Conservation (phyloP, 2,888 invertebrate species). For the Ochropleura plecta region DNA sequence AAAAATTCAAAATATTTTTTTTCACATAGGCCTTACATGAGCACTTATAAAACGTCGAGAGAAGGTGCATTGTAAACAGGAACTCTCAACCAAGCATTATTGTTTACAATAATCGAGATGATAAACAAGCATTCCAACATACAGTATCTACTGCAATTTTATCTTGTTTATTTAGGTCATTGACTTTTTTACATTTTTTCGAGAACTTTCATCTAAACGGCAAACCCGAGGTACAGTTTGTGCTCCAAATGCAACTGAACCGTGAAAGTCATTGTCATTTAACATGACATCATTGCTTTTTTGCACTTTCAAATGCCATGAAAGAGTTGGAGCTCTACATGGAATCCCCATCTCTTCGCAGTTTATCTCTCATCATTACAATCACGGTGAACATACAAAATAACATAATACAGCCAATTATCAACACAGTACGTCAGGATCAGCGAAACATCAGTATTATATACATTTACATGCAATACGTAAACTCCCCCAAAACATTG, state of each 20-base stretch:
- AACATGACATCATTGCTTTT: slow-evolving; percentile 88
- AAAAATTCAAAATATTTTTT: too few species aligned
- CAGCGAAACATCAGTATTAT: slow-evolving; percentile 68
- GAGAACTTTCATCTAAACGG: slow-evolving; percentile 86
- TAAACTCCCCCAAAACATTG: slow-evolving; percentile 72
- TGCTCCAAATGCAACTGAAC: slow-evolving; percentile 89
- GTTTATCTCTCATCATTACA: slow-evolving; percentile 37
- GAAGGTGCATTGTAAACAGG: slow-evolving; percentile 38
- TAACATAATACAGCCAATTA: slow-evolving; percentile 64
- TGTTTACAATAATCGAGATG: slow-evolving; percentile 67
- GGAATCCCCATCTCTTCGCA: slow-evolving; percentile 30
- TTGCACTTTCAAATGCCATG: slow-evolving; percentile 84
- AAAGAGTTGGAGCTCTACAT: slow-evolving; percentile 53
- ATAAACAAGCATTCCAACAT: slow-evolving; percentile 67
- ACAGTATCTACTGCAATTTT: slow-evolving; percentile 44
- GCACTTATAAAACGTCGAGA: too few species aligned
- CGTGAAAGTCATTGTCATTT: slow-evolving; percentile 90
- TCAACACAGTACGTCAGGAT: slow-evolving; percentile 70
- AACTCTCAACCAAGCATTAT: slow-evolving; percentile 43
- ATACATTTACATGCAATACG: slow-evolving; percentile 67
- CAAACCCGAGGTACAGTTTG: slow-evolving; percentile 85
- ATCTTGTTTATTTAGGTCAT: slow-evolving; percentile 74
- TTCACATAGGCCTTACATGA: too few species aligned
- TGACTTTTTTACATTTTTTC: slow-evolving; percentile 80
- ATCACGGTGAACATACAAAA: slow-evolving; percentile 57